These are phyloP conservation scores for Andricus quercusramuli DNA, from an alignment of 2,888 invertebrate genomes.

Conservation along the genomic window DNA sequence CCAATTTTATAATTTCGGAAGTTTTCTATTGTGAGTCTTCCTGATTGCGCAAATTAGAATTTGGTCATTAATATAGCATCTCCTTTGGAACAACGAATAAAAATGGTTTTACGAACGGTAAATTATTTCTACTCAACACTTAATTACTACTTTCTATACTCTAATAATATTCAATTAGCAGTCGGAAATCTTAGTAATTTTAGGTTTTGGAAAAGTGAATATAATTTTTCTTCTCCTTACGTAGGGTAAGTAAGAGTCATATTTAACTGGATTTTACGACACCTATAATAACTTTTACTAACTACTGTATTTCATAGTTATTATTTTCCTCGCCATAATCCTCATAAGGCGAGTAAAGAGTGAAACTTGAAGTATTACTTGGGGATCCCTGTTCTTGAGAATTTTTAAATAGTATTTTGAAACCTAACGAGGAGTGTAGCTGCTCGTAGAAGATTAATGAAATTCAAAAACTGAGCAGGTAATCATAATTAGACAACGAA, in stretches of 20 bases:
- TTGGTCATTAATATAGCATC: background rate
- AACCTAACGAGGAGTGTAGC: slow-evolving; percentile 44
- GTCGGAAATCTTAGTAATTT: background rate
- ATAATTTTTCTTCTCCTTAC: background rate
- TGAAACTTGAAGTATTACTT: slow-evolving; percentile 42
- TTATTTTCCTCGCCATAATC: slow-evolving; percentile 6
- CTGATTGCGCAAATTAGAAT: background rate
- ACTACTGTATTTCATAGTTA: slow-evolving; percentile 15
- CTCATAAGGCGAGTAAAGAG: slow-evolving; percentile 11
- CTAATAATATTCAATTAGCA: background rate
- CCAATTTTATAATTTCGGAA: too few relatives aligned
- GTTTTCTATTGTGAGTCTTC: too few relatives aligned
- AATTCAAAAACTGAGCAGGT: slow-evolving; percentile 59
- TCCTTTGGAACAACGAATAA: background rate
- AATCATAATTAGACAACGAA: slow-evolving; percentile 57
- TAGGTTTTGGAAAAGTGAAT: background rate
- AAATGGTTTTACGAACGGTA: background rate
- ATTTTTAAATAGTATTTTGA: slow-evolving; percentile 47
- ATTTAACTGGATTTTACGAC: slow-evolving; percentile 8
- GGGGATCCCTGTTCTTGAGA: slow-evolving; percentile 51
- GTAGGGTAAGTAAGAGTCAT: background rate
- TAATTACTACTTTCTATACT: background rate
- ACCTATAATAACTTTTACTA: slow-evolving; percentile 1
- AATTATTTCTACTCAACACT: background rate
- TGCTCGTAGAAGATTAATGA: slow-evolving; percentile 50